phyloP scores from a whole-genome alignment of 2,113 vertebrate species.

The Ariopsis seemanni region DNA sequence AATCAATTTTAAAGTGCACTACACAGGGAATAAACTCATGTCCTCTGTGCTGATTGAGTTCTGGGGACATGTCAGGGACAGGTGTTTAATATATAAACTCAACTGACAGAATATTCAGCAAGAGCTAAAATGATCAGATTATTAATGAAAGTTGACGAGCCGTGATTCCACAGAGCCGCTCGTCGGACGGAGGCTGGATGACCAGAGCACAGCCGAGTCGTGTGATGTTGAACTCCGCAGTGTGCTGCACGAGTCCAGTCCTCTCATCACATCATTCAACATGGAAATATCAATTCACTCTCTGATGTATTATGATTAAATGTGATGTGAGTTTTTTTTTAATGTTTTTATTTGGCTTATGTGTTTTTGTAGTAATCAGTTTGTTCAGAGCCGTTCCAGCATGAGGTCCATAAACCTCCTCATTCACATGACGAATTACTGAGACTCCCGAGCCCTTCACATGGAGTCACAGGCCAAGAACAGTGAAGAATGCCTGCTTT shows the following conservation, averaged over 20 bases:
- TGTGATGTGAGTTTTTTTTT: neutral
- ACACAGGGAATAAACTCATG: too few relatives aligned
- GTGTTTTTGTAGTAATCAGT: neutral
- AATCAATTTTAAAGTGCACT: too few relatives aligned
- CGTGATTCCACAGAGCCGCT: too few relatives aligned
- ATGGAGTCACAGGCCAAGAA: neutral
- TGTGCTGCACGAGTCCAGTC: neutral
- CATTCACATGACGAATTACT: neutral
- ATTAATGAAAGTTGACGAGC: too few relatives aligned
- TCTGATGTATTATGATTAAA: neutral
- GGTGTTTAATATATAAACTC: too few relatives aligned
- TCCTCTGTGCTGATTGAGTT: too few relatives aligned
- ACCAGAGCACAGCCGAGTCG: too few relatives aligned
- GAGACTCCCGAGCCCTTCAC: neutral
- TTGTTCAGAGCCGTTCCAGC: neutral
- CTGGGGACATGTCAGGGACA: too few relatives aligned
- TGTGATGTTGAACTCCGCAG: neutral
- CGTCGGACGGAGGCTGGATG: too few relatives aligned
- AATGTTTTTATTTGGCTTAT: neutral
- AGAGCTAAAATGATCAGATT: too few relatives aligned
- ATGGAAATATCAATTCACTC: neutral
- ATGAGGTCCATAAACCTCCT: neutral
- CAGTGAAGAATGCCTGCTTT: neutral
- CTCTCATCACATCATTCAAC: neutral
- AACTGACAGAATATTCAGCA: too few relatives aligned